Evolutionary conservation across 2,888 invertebrate genomes (phyloP).

Genomic region (Ceramica pisi): DNA sequence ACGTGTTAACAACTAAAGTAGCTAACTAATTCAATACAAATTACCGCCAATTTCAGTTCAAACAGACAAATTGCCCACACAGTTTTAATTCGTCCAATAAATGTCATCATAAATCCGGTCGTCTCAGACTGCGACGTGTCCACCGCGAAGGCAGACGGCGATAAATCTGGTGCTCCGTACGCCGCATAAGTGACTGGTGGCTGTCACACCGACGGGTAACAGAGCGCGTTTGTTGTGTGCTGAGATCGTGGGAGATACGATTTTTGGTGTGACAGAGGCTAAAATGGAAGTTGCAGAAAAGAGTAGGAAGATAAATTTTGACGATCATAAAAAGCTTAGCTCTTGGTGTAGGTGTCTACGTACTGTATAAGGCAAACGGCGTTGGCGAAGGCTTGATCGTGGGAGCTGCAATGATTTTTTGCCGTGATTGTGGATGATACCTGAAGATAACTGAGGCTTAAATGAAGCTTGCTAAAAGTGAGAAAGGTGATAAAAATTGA

Average conservation of each 20-base stretch:
- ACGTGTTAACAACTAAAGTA: slow-evolving; percentile 10
- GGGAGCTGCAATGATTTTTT: too few species aligned
- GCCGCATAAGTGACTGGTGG: slow-evolving; percentile 71
- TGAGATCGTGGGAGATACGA: not conserved
- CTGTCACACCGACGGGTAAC: slow-evolving; percentile 70
- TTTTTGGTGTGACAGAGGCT: not conserved
- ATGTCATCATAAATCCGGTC: slow-evolving; percentile 80
- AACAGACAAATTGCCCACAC: slow-evolving; percentile 58
- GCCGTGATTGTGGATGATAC: too few species aligned
- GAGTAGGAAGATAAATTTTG: too few species aligned
- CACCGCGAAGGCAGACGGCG: slow-evolving; percentile 76
- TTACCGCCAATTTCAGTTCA: slow-evolving; percentile 36
- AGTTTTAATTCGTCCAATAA: slow-evolving; percentile 78
- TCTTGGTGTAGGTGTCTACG: too few species aligned
- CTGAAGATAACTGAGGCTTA: too few species aligned
- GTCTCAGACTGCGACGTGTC: slow-evolving; percentile 76
- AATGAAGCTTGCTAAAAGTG: too few species aligned
- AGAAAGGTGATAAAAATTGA: too few species aligned
- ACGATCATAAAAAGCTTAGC: too few species aligned
- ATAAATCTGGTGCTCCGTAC: slow-evolving; percentile 82
- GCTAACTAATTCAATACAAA: not conserved
- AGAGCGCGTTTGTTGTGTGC: slow-evolving; percentile 18
- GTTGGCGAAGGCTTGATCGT: too few species aligned
- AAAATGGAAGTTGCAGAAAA: too few species aligned
- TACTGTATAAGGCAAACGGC: too few species aligned